These are phyloP conservation scores for Zaprionus tsacasi DNA, from an alignment of 1,140 invertebrate genomes.

Conservation along the genomic window DNA sequence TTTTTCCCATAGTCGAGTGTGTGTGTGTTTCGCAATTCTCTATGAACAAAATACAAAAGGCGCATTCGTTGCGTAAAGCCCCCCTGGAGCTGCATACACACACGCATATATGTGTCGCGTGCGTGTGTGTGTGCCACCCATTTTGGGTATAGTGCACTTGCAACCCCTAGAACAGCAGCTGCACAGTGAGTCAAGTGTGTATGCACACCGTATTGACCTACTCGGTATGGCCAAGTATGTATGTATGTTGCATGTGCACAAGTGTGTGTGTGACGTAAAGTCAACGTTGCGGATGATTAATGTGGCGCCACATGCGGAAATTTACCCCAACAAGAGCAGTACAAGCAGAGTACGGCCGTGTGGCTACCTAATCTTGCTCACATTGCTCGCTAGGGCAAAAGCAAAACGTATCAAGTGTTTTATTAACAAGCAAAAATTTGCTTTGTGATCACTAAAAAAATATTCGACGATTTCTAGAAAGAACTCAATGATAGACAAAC, in stretches of 20 bases:
- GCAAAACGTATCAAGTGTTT: slow-evolving; percentile 62
- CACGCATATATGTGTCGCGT: background rate
- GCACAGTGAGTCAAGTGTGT: slow-evolving; percentile 64
- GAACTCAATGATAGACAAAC: slow-evolving; percentile 49
- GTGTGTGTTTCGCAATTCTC: background rate
- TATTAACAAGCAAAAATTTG: slow-evolving; percentile 28
- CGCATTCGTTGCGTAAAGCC: slow-evolving; percentile 22
- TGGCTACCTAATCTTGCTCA: slow-evolving; percentile 59
- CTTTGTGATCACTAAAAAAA: slow-evolving; percentile 43
- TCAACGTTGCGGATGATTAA: slow-evolving; percentile 65
- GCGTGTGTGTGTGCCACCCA: slow-evolving; percentile 4
- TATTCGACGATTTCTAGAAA: slow-evolving; percentile 75
- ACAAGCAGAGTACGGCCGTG: slow-evolving; percentile 38
- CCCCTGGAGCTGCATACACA: slow-evolving; percentile 7
- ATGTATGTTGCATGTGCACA: slow-evolving; percentile 1
- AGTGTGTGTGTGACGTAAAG: slow-evolving; percentile 11
- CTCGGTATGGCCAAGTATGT: slow-evolving; percentile 25
- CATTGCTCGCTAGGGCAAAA: slow-evolving; percentile 22
- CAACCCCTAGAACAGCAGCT: slow-evolving; percentile 26
- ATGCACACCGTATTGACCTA: slow-evolving; percentile 61
- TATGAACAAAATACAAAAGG: slow-evolving; percentile 5
- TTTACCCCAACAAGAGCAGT: slow-evolving; percentile 40
- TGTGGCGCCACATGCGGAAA: slow-evolving; percentile 51
- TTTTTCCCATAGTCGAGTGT: slow-evolving; percentile 24
- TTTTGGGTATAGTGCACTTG: slow-evolving; percentile 8